phyloP scores from a whole-genome alignment of 37 sponge, comb jelly and placozoan genomes.

The Spongia lamella region DNA sequence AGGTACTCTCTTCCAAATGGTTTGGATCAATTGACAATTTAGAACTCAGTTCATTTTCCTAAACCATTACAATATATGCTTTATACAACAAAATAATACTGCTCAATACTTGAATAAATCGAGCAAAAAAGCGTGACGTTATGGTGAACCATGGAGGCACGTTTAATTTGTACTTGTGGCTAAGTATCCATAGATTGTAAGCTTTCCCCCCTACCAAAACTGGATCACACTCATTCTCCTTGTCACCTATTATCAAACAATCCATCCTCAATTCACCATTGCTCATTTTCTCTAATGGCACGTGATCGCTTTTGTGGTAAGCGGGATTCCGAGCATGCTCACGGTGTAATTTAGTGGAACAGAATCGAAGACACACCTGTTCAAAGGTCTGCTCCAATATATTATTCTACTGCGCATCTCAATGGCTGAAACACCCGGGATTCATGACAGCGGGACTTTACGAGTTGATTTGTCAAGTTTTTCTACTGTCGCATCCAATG shows the following conservation, averaged over 20 bases:
- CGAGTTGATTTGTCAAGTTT: no score
- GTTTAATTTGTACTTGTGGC: conserved; percentile 12
- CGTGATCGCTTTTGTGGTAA: no score
- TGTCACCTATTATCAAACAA: conserved; percentile 8
- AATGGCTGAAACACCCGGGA: no score
- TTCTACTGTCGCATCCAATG: no score
- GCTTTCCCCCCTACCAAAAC: conserved; percentile 74
- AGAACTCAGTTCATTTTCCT: conserved; percentile 51
- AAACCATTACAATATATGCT: background rate
- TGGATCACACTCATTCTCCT: conserved; percentile 27
- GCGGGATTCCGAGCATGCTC: no score
- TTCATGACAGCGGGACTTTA: no score
- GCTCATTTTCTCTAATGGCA: no score
- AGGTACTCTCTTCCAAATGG: conserved; percentile 32
- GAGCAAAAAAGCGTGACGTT: conserved; percentile 59
- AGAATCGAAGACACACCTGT: no score
- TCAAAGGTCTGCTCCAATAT: no score
- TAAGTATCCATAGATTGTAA: conserved; percentile 70
- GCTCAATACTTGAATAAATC: conserved; percentile 63
- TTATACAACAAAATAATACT: background rate
- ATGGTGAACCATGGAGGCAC: conserved; percentile 82
- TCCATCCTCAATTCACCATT: background rate
- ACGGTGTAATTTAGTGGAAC: no score
- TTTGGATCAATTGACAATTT: conserved; percentile 21
- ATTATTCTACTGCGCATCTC: no score